Evolutionary conservation across 2,888 invertebrate genomes (phyloP).

Genomic region (Baccha elongata): DNA sequence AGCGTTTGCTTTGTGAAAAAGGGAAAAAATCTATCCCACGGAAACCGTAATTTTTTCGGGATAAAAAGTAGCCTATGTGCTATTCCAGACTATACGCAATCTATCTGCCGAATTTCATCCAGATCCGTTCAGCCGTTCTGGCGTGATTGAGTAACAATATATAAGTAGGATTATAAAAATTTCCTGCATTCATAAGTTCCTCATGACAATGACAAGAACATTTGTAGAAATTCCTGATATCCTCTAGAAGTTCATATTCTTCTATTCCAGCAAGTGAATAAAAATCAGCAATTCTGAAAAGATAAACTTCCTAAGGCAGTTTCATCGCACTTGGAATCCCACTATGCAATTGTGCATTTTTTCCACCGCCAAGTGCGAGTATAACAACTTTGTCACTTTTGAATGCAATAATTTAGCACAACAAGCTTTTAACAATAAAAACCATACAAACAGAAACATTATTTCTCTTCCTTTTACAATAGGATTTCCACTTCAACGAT

Average conservation of each 20-base stretch:
- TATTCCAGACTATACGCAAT: no score
- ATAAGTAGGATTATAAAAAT: no score
- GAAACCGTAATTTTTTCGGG: no score
- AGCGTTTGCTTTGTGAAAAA: no score
- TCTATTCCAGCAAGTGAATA: background rate
- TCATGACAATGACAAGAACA: background rate
- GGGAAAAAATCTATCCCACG: no score
- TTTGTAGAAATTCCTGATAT: background rate
- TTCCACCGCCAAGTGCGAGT: conserved; percentile 33
- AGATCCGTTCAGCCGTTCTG: no score
- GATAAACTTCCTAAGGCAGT: conserved; percentile 36
- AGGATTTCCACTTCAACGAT: conserved; percentile 50
- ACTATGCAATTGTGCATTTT: conserved; percentile 48
- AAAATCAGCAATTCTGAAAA: background rate
- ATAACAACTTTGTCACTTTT: conserved; percentile 58
- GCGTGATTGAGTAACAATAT: no score
- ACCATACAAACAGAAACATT: conserved; percentile 3
- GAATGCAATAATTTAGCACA: conserved; percentile 51
- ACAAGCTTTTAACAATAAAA: conserved; percentile 39
- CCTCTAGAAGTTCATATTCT: background rate
- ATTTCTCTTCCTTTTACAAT: conserved; percentile 44
- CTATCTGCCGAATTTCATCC: no score
- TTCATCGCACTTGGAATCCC: background rate
- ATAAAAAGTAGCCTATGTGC: no score
- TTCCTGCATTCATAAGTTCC: no score